Conservation (phyloP, 2,888 invertebrate species). For the Acanthosepion lycidas region DNA sequence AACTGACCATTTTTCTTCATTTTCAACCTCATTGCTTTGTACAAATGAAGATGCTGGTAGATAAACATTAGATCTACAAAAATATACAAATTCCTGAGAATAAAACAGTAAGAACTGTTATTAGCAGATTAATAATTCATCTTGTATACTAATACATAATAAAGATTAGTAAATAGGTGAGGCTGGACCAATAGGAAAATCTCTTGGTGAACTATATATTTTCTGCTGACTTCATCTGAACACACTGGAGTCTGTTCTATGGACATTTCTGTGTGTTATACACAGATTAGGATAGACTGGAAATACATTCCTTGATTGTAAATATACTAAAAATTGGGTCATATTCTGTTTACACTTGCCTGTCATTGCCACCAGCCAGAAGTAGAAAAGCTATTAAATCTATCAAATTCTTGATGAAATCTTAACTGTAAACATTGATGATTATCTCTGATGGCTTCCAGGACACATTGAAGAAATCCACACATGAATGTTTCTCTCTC, state of each 20-base stretch:
- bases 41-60: no score
- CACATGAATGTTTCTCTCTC: background rate
- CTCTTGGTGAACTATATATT: background rate
- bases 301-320: conserved; percentile 12
- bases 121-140: no score
- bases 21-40: no score
- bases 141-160: no score
- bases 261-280: background rate
- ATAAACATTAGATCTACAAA: no score
- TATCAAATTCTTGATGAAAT: conserved; percentile 21
- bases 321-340: background rate
- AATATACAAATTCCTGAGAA: no score
- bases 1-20: no score
- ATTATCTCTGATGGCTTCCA: background rate
- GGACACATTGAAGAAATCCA: background rate
- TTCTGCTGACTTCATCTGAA: background rate
- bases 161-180: no score
- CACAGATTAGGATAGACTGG: background rate
- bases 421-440: conserved; percentile 8
- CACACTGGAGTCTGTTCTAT: background rate
- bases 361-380: background rate
- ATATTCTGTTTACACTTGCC: conserved; percentile 20
- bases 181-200: no score
- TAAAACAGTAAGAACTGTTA: no score
- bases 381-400: background rate